A percentile compares a stretch with the other conserved stretches of the same genome.
Evolutionary conservation across 2,113 vertebrate species (phyloP).

Genomic region (Rhea americana): DNA sequence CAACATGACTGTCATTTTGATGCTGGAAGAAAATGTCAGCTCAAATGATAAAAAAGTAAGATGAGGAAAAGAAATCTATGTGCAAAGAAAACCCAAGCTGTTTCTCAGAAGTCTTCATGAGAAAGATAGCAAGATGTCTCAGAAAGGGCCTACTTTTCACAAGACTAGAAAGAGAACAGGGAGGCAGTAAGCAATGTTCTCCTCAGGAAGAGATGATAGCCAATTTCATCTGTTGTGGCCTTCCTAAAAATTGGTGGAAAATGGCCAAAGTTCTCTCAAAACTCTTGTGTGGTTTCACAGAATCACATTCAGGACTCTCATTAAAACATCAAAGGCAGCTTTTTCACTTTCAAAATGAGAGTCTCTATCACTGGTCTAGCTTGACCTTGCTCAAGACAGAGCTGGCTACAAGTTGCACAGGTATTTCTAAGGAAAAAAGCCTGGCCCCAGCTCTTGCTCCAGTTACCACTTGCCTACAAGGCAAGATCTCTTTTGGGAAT

Average conservation of each 20-base stretch:
- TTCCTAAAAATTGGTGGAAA: not conserved
- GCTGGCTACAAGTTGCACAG: not conserved
- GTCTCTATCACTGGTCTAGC: not conserved
- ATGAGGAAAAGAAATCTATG: not conserved
- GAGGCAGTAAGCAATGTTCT: not conserved
- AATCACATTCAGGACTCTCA: not conserved
- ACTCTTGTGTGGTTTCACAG: not conserved
- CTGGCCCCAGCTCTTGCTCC: not conserved
- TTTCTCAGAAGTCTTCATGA: not conserved
- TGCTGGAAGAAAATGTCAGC: not conserved
- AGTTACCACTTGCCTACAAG: not conserved
- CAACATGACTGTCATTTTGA: not conserved
- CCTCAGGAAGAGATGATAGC: not conserved
- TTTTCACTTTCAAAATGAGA: not conserved
- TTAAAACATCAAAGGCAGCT: not conserved
- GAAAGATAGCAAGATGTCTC: not conserved
- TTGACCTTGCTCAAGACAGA: not conserved
- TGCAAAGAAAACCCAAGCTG: not conserved
- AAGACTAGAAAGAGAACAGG: not conserved
- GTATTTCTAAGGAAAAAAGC: not conserved
- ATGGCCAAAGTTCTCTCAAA: not conserved
- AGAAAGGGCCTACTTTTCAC: not conserved
- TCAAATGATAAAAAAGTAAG: not conserved
- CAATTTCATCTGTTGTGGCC: not conserved
- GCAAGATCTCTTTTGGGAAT: not conserved